Conservation (phyloP, 2,113 vertebrate genomes). For the Phalacrocorax carbo region DNA sequence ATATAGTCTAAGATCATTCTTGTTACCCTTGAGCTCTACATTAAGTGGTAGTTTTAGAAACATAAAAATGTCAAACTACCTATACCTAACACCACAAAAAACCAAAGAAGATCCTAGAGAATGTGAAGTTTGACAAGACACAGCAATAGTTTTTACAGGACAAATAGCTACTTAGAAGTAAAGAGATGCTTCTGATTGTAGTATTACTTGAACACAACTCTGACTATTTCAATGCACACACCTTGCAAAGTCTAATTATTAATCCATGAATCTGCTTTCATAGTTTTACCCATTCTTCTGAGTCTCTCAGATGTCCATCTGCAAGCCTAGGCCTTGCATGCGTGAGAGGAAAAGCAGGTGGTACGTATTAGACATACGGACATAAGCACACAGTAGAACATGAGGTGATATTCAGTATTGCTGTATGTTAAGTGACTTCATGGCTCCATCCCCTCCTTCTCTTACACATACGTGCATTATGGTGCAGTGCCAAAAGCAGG, state of each 20-base stretch:
- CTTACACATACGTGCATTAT: background rate
- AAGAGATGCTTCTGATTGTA: background rate
- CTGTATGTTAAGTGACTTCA: background rate
- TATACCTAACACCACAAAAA: background rate
- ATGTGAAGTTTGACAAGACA: background rate
- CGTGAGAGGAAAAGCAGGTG: background rate
- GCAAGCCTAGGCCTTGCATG: background rate
- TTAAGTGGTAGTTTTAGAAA: background rate
- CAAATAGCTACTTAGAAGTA: background rate
- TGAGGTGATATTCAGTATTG: background rate
- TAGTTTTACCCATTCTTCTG: background rate
- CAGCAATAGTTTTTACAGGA: background rate
- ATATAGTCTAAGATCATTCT: background rate
- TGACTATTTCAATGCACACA: background rate
- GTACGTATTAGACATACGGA: accelerated
- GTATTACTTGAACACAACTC: background rate
- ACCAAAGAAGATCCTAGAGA: background rate
- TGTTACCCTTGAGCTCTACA: background rate
- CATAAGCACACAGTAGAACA: background rate
- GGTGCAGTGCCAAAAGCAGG: background rate
- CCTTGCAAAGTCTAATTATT: background rate
- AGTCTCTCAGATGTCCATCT: background rate
- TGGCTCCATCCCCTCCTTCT: background rate
- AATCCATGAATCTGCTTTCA: background rate
- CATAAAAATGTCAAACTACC: background rate